Base-by-base conservation (phyloP, 2,113 vertebrate species). In the Melanostigma gelatinosum region DNA sequence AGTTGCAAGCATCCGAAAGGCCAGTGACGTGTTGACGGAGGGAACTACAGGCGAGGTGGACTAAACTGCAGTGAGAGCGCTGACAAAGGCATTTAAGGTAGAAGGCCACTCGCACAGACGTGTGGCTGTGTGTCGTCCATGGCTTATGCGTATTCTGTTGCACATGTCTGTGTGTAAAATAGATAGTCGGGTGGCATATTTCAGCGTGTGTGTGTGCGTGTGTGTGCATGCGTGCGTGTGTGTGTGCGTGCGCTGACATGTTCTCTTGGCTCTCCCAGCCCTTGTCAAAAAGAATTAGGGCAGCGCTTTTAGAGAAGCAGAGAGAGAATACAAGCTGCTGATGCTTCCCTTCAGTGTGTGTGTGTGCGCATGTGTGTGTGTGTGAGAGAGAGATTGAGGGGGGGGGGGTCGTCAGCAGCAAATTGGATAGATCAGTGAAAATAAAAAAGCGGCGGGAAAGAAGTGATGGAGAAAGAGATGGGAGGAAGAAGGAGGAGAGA, bases 221-320 rank as follows among this genome's bases (percentile, higher is more conserved):
- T 64, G 60, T 32, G 48, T 79, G 74, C 66, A n/a, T n/a, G n/a
- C 64, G 62, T 22, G 71, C 13, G 68, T 58, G 77, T 24, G 58
- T 9, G 24, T 34, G 72, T n/a, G 70, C 42, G 77, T 24, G 60
- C 6, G 32, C 63, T 48, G 87, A 85, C 82, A 90, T 92, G 88
- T 80, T 91, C 90, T 92, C 86, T 91, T 91, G 86, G 87, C 91
- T 94, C 91, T 92, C 84, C 82, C 87, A 90, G 91, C 87, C 89
- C 93, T 88, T 94, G 94, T 94, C 94, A 94, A 65, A 90, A 93
- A 87, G 94, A 95, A 95, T 95, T 94, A 95, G 94, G 92, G 86
- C 93, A 95, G 79, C 69, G 15, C 83, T 84, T 63, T 87, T 84
- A 70, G 79, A 93, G 84, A 86, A 78, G 85, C 85, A 87, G 82